phyloP scores from a whole-genome alignment of 2,888 invertebrate genomes.

The Calephelis perditalis region DNA sequence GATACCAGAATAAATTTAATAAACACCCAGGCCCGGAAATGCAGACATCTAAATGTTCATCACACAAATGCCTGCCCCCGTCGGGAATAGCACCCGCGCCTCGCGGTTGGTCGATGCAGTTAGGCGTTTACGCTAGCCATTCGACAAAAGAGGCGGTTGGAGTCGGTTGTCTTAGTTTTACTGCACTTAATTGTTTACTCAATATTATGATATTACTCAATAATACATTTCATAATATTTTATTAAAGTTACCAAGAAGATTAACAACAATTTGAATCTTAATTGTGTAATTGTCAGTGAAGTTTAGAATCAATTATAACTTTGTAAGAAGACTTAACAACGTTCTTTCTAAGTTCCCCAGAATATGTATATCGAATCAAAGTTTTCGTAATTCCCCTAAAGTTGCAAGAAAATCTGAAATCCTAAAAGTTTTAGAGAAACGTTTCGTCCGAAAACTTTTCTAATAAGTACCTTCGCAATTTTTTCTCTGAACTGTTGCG shows the following conservation, averaged over 20 bases:
- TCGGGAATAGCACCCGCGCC: too few species aligned
- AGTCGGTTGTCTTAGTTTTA: too few species aligned
- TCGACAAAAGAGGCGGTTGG: too few species aligned
- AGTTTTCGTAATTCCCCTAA: conserved; percentile 8
- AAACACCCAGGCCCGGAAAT: too few species aligned
- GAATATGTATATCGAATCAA: conserved; percentile 10
- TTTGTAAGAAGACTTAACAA: conserved; percentile 6
- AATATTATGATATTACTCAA: too few species aligned
- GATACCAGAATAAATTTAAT: too few species aligned
- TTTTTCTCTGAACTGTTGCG: conserved; percentile 9
- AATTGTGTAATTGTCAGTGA: conserved; percentile 1
- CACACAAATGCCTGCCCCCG: too few species aligned
- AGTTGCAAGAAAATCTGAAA: conserved; percentile 7
- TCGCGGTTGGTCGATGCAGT: too few species aligned
- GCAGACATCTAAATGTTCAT: too few species aligned
- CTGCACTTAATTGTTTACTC: too few species aligned
- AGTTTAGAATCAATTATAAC: not conserved
- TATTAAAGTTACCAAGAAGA: not conserved
- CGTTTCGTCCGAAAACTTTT: conserved; percentile 10
- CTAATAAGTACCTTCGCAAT: conserved; percentile 1
- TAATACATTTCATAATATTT: not conserved
- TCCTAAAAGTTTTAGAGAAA: conserved; percentile 11
- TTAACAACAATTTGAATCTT: not conserved
- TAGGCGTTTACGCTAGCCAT: too few species aligned
- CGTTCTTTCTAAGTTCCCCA: not conserved